Base-by-base conservation (phyloP, 1,140 invertebrate genomes). In the Meloidogyne floridensis region DNA sequence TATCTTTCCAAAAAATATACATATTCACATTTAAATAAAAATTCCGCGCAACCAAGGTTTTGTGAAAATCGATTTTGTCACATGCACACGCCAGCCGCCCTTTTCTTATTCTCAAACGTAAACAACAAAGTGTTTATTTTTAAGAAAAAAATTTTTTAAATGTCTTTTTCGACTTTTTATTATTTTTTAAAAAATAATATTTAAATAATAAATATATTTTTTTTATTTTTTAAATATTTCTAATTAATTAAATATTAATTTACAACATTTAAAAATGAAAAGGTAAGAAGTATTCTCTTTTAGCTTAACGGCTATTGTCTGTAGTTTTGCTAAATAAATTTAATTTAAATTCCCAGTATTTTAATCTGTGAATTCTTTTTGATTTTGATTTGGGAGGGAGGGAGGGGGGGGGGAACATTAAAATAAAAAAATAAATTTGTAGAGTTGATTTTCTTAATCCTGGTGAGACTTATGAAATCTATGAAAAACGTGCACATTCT, bases 391-490 rank as follows among this genome's bases (percentile, higher is more conserved):
- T 32, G 32, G 32, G 32, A 32, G 32, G 20, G 32, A 32, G 32
- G 32, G 32, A 32, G 20, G 20, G 32, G 32, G 32, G 32, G 32
- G 32, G 32, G 32, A 32, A 32, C 32, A 32, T 20, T 59, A 47
- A 20, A 75, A 75, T 69, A 18, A n/a, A 76, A 13, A 79, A 79
- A 80, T 20, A 18, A 79, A 80, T 70, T 79, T 79, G 4, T 18
- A 80, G 80, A 18, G 65, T 15, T 42, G 80, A 80, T 59, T 80
- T 80, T 75, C 70, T 84, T 7, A 77, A 51, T 59, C 75, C 84
- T 65, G 42, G 74, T 47, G 84, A 84, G 20, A 84, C 84, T 15
- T 84, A 85, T 43, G 84, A 86, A 65, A 76, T 76, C 10, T 84
- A 84, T 73, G 84, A 84, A 77, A 73, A 80, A 71, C 84, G 84